These are phyloP conservation scores for Gymnorhina tibicen DNA, from an alignment of 2,113 vertebrate genomes.

Conservation along the genomic window DNA sequence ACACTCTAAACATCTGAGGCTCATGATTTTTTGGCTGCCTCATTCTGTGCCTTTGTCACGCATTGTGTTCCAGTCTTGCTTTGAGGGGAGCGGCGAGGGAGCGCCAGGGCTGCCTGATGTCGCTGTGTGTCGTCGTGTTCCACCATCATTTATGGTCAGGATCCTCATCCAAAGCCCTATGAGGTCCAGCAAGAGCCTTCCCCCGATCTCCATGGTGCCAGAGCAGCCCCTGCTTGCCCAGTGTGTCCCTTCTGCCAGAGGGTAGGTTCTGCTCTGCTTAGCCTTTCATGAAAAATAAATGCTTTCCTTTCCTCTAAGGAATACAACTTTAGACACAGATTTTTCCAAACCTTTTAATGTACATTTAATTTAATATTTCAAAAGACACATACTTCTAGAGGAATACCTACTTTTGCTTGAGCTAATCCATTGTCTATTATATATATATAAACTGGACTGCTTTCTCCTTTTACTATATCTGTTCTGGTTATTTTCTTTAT, in stretches of 20 bases:
- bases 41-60: neutral
- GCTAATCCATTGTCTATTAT: neutral
- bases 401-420: neutral
- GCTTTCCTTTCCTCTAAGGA: neutral
- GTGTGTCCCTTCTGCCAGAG: neutral
- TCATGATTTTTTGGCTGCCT: constrained; percentile 26
- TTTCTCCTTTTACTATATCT: neutral
- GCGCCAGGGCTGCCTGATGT: neutral
- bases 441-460: neutral
- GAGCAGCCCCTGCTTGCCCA: neutral
- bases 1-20: constrained; percentile 13
- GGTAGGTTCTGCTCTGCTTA: neutral
- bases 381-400: neutral
- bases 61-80: neutral
- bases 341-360: neutral
- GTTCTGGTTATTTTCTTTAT: neutral
- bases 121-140: fast-evolving
- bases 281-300: neutral
- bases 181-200: neutral
- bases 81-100: fast-evolving
- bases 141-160: neutral
- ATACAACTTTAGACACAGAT: neutral
- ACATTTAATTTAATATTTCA: neutral
- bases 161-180: neutral
- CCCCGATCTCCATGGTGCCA: neutral